Conservation (phyloP, 2,888 invertebrate genomes). For the Myathropa florea region DNA sequence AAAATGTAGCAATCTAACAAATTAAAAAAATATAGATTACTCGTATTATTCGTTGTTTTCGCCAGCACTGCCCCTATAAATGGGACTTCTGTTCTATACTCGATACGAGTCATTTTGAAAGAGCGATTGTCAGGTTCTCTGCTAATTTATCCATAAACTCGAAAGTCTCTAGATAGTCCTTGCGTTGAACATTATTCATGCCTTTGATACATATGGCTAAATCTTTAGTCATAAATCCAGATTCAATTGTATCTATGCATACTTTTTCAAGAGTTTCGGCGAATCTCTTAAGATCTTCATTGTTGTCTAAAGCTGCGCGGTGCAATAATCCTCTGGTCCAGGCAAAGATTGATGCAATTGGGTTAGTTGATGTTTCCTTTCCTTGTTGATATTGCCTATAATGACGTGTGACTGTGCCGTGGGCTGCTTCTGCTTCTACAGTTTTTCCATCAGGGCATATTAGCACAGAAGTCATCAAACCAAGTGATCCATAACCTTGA, state of each 20-base stretch:
- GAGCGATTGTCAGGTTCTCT: constrained; percentile 86
- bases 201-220: constrained; percentile 99
- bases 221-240: constrained; percentile 98
- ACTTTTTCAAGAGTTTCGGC: constrained; percentile 93
- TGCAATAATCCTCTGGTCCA: constrained; percentile 97
- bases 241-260: constrained; percentile 96
- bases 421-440: constrained; percentile 98
- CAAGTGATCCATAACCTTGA: constrained; percentile 97
- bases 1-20: constrained; percentile 45
- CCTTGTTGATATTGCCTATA: constrained; percentile 94
- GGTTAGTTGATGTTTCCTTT: constrained; percentile 99
- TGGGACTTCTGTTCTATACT: constrained; percentile 41
- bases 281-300: constrained; percentile 88
- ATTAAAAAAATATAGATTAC: constrained; percentile 7
- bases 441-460: constrained; percentile 99
- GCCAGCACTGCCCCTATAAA: constrained; percentile 27
- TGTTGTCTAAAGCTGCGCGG: constrained; percentile 95
- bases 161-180: constrained; percentile 97
- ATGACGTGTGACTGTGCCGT: constrained; percentile 97
- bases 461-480: constrained; percentile 98
- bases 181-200: constrained; percentile 85
- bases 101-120: constrained; percentile 74
- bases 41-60: constrained; percentile 6
- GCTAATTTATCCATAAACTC: constrained; percentile 97
- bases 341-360: constrained; percentile 99